These are phyloP conservation scores for Betta splendens DNA, from an alignment of 2,797 vertebrate genomes.

Conservation along the genomic window DNA sequence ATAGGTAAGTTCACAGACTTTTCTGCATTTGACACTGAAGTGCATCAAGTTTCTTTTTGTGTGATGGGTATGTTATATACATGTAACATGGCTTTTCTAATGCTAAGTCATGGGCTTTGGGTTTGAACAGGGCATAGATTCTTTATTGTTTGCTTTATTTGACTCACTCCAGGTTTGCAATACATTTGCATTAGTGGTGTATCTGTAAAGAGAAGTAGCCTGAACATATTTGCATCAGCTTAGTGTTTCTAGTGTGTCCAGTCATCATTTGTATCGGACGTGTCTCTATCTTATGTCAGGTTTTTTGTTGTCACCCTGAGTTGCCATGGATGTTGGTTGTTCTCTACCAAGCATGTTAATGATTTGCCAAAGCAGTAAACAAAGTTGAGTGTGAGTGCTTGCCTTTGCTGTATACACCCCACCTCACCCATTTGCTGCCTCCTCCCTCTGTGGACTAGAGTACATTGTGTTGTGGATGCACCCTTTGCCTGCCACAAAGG, in stretches of 20 bases:
- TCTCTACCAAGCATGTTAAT: conserved; percentile 25
- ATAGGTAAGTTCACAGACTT: conserved; percentile 82
- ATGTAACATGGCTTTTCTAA: no score
- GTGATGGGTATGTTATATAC: no score
- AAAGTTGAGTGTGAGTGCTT: conserved; percentile 6
- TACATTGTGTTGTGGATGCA: conserved; percentile 8
- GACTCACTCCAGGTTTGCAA: no score
- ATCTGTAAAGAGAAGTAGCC: no score
- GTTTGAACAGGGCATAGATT: no score
- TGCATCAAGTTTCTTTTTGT: background rate
- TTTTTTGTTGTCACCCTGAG: background rate
- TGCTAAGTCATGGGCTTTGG: no score
- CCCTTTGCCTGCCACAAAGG: conserved; percentile 6
- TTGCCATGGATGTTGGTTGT: conserved; percentile 3
- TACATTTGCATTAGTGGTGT: no score
- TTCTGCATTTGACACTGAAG: background rate
- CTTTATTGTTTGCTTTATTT: no score
- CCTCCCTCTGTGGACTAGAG: conserved; percentile 28
- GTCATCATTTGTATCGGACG: background rate
- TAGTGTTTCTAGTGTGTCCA: background rate
- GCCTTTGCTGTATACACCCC: background rate
- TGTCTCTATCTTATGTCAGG: background rate
- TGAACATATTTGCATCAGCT: conserved; percentile 11
- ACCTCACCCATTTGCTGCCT: conserved; percentile 23
- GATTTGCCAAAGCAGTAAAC: conserved; percentile 38